Conservation (phyloP, 2,113 vertebrate species). For the Nymphicus hollandicus region DNA sequence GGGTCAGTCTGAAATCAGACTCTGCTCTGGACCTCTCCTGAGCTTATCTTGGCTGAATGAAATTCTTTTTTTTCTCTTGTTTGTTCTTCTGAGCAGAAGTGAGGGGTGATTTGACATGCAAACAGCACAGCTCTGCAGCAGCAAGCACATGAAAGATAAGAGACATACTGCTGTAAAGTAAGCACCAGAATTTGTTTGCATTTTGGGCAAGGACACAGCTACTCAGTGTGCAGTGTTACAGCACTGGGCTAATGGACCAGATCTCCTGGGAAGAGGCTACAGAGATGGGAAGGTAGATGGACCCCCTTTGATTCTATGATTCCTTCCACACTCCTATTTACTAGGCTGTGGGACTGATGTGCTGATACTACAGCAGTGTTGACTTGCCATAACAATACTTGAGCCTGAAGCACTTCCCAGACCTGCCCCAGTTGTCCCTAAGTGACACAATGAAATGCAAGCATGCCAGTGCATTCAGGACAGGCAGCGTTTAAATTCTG, state of each 20-base stretch:
- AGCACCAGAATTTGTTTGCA: background rate
- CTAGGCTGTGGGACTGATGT: background rate
- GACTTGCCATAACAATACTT: background rate
- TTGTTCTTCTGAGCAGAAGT: background rate
- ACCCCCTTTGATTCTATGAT: background rate
- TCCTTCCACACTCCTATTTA: background rate
- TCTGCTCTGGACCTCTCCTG: background rate
- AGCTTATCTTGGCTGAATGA: background rate
- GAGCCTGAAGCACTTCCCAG: background rate
- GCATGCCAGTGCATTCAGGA: background rate
- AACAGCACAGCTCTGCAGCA: conserved; percentile 1
- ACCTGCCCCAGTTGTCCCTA: background rate
- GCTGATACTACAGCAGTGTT: background rate
- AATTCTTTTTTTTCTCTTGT: background rate
- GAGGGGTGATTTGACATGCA: background rate
- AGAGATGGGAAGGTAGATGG: background rate
- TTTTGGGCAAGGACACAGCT: background rate
- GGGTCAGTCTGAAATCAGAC: background rate
- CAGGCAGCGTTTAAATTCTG: background rate
- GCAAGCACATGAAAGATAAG: background rate
- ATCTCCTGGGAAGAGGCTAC: background rate
- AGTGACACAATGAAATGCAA: background rate
- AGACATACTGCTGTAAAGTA: background rate
- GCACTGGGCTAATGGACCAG: background rate
- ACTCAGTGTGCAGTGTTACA: background rate